A percentile compares a stretch with the other conserved stretches of the same genome.
phyloP scores from a whole-genome alignment of 2,797 vertebrate species.

The Eptatretus atami region DNA sequence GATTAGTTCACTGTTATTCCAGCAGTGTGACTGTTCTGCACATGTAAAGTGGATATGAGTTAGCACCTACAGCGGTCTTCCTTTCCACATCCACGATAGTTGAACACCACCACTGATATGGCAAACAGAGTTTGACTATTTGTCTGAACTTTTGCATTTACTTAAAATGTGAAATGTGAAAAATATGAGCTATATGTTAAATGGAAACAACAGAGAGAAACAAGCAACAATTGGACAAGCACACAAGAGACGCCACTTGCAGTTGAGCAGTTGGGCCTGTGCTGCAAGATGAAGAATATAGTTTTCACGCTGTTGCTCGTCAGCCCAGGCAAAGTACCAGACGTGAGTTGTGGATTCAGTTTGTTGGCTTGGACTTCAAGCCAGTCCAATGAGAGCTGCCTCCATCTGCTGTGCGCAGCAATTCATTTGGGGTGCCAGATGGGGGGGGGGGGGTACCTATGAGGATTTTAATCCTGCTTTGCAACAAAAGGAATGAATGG shows the following conservation, averaged over 20 bases:
- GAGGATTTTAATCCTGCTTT: no score
- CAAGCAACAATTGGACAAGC: no score
- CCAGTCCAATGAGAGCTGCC: conserved; percentile 39
- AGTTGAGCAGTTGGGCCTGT: no score
- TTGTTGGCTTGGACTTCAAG: conserved; percentile 15
- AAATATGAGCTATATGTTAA: no score
- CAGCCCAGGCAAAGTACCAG: conserved; percentile 33
- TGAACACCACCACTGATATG: conserved; percentile 30
- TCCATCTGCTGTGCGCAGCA: conserved; percentile 24
- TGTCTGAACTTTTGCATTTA: neutral
- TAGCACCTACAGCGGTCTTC: conserved; percentile 25
- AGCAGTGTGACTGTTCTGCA: no score
- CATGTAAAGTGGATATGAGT: no score
- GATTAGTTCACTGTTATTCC: no score
- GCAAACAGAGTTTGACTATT: neutral
- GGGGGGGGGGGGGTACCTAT: no score
- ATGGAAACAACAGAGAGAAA: no score
- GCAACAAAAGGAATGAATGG: no score
- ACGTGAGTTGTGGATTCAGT: conserved; percentile 18
- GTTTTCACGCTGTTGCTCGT: conserved; percentile 27
- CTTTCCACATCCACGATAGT: conserved; percentile 28
- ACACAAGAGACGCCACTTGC: no score
- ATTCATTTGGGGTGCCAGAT: conserved; percentile 15
- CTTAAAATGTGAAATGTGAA: neutral
- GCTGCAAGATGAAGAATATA: conserved; percentile 22